Conservation (phyloP, 2,113 vertebrate species). For the Ursus arctos region DNA sequence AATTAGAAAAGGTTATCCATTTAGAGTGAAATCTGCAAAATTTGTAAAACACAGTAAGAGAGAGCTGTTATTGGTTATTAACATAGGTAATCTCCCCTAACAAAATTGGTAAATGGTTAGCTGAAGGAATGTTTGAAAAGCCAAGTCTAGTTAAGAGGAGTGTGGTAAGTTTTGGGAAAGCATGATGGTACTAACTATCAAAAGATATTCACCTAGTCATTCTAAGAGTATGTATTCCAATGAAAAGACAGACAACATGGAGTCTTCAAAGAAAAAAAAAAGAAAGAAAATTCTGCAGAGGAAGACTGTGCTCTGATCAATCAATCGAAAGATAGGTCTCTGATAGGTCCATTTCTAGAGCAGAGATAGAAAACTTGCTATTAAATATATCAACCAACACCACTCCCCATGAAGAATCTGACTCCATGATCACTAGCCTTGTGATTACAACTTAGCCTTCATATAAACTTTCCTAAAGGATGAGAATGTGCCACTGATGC, state of each 20-base stretch:
- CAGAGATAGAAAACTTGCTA: neutral
- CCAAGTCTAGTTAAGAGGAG: neutral
- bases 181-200: neutral
- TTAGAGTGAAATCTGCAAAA: conserved; percentile 23
- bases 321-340: neutral
- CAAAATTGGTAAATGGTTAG: neutral
- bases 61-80: neutral
- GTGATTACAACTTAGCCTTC: neutral
- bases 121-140: conserved; percentile 37
- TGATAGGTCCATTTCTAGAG: neutral
- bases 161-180: neutral
- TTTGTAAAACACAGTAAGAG: neutral
- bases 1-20: conserved; percentile 36
- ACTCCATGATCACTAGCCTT: neutral
- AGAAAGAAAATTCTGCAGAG: neutral
- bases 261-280: neutral
- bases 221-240: conserved; percentile 19
- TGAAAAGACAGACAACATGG: neutral
- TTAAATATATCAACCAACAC: neutral
- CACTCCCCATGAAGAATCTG: neutral
- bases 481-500: neutral
- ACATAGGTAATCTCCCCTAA: neutral
- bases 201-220: neutral
- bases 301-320: neutral
- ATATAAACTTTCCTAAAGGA: conserved; percentile 25